Conservation (phyloP, 92 coral and sea anemone species). For the Galaxea fascicularis region DNA sequence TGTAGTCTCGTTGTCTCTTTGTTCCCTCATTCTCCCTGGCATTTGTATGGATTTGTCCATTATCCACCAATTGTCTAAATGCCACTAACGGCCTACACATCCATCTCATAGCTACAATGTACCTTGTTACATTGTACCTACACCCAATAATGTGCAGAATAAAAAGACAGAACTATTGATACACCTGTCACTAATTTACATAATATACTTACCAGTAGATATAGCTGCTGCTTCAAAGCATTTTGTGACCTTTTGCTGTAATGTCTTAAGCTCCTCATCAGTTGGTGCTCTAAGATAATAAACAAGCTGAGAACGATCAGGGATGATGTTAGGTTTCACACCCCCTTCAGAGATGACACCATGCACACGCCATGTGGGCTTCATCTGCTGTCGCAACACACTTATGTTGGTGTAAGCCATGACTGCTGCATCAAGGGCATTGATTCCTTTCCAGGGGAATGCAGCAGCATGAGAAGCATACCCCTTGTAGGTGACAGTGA, state of each 20-base stretch:
- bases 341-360: constrained; percentile 89
- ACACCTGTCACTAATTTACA: neutral
- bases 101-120: too few relatives aligned
- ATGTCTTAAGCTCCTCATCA: constrained; percentile 61
- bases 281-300: constrained; percentile 72
- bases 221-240: constrained; percentile 90
- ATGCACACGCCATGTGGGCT: constrained; percentile 93
- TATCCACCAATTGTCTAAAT: too few relatives aligned
- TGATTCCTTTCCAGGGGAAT: constrained; percentile 95
- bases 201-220: constrained; percentile 70
- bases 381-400: constrained; percentile 90
- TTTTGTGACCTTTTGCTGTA: constrained; percentile 66
- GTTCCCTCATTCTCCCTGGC: too few relatives aligned
- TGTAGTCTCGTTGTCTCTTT: too few relatives aligned
- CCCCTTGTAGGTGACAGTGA: constrained; percentile 76
- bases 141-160: neutral
- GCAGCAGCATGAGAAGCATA: constrained; percentile 94
- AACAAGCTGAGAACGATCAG: constrained; percentile 73
- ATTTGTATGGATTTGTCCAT: too few relatives aligned
- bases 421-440: constrained; percentile 95
- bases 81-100: too few relatives aligned
- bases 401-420: constrained; percentile 81
- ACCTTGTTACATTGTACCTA: too few relatives aligned
- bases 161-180: neutral
- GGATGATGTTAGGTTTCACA: constrained; percentile 93